phyloP scores from a whole-genome alignment of 2,113 vertebrate species.

The Lethenteron reissneri region DNA sequence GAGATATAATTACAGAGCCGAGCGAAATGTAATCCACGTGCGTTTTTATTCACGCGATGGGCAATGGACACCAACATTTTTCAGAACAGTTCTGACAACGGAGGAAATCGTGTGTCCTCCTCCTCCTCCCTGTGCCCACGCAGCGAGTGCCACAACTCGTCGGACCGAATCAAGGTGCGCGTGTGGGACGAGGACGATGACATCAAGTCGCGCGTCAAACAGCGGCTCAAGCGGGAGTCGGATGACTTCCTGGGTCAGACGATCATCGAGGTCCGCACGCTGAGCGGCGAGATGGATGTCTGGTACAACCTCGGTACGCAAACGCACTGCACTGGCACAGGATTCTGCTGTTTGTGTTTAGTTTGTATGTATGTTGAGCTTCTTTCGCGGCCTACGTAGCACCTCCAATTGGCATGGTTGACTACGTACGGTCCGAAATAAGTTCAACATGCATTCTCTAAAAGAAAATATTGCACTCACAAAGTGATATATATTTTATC shows the following conservation, averaged over 20 bases:
- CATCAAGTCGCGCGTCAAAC: conserved; percentile 90
- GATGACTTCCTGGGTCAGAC: conserved; percentile 95
- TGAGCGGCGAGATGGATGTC: conserved; percentile 95
- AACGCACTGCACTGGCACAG: too few relatives aligned
- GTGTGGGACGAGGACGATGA: conserved; percentile 98
- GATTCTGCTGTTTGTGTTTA: too few relatives aligned
- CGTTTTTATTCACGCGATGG: not conserved
- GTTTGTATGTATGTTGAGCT: too few relatives aligned
- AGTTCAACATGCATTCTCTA: too few relatives aligned
- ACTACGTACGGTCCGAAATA: too few relatives aligned
- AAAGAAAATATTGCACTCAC: too few relatives aligned
- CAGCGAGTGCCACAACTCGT: conserved; percentile 98
- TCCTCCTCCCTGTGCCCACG: not conserved
- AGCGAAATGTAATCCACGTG: too few relatives aligned
- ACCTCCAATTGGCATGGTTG: too few relatives aligned
- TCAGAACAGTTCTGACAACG: not conserved
- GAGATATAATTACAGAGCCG: too few relatives aligned
- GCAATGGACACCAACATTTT: not conserved
- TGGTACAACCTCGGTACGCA: conserved; percentile 92
- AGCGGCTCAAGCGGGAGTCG: conserved; percentile 78
- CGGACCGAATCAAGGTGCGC: conserved; percentile 85
- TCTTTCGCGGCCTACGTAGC: too few relatives aligned
- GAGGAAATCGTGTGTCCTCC: not conserved
- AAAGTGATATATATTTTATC: too few relatives aligned
- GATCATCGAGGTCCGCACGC: conserved; percentile 84